phyloP scores from a whole-genome alignment of 2,113 vertebrate species.

The Ceratotherium simum region DNA sequence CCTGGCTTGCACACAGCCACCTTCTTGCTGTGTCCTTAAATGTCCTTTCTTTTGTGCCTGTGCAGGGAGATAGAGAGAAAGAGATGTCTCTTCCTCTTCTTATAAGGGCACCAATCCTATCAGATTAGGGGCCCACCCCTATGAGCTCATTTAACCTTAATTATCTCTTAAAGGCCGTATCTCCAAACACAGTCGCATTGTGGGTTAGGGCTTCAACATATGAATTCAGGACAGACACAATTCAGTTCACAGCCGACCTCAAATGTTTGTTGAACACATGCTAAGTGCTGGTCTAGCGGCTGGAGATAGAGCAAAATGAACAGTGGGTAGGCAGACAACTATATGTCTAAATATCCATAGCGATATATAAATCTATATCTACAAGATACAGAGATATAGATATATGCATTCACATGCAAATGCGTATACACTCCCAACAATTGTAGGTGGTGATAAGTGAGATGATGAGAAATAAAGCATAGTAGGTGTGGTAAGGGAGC shows the following conservation, averaged over 20 bases:
- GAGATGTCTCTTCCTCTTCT: background rate
- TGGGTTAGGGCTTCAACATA: background rate
- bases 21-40: background rate
- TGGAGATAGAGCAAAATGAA: background rate
- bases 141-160: background rate
- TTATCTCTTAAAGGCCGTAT: background rate
- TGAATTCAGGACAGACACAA: background rate
- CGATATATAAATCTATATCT: background rate
- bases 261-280: background rate
- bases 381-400: background rate
- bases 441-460: background rate
- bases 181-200: background rate
- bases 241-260: background rate
- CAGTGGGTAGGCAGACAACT: background rate
- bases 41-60: background rate
- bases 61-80: background rate
- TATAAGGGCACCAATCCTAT: background rate
- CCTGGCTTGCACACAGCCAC: background rate
- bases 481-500: background rate
- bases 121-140: background rate
- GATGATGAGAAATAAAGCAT: background rate
- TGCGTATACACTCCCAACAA: too few species aligned
- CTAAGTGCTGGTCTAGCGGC: background rate
- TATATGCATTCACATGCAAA: background rate
- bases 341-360: too few species aligned